Evolutionary conservation across 1,140 invertebrate species (phyloP).

Genomic region (Plectus sambesii): DNA sequence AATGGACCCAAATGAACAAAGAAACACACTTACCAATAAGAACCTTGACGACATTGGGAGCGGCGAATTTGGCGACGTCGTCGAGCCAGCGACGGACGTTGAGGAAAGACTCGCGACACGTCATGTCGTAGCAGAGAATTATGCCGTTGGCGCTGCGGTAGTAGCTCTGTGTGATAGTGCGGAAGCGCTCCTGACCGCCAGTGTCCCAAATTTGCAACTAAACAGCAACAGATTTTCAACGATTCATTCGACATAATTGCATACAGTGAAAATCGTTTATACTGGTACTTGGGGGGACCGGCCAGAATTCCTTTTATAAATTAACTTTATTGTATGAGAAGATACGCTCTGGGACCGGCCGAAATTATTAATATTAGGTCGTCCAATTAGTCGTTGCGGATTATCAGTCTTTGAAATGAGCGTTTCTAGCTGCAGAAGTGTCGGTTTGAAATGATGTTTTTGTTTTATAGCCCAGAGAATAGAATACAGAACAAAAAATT

Average conservation of each 20-base stretch:
- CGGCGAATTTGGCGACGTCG: constrained; percentile 79
- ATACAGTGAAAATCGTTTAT: too few species aligned
- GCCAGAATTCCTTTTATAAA: background rate
- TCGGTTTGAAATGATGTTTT: too few species aligned
- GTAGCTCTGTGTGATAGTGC: constrained; percentile 55
- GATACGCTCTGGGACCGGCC: too few species aligned
- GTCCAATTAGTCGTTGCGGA: too few species aligned
- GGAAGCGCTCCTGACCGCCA: constrained; percentile 76
- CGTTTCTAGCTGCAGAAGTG: too few species aligned
- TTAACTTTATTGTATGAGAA: too few species aligned
- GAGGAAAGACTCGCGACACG: constrained; percentile 74
- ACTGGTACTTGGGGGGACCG: background rate
- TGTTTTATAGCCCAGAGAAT: too few species aligned
- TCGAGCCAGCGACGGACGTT: constrained; percentile 82
- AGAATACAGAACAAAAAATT: too few species aligned
- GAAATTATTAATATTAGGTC: too few species aligned
- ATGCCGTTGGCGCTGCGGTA: constrained; percentile 56
- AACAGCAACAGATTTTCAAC: constrained; percentile 27
- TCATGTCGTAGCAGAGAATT: constrained; percentile 76
- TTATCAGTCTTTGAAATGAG: too few species aligned
- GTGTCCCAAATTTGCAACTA: constrained; percentile 92
- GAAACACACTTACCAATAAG: constrained; percentile 60
- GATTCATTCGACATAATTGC: too few species aligned
- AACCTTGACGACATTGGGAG: constrained; percentile 72
- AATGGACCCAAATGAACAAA: constrained; percentile 1